These are phyloP conservation scores for Pelmatolapia mariae DNA, from an alignment of 2,113 vertebrate genomes.

Conservation along the genomic window DNA sequence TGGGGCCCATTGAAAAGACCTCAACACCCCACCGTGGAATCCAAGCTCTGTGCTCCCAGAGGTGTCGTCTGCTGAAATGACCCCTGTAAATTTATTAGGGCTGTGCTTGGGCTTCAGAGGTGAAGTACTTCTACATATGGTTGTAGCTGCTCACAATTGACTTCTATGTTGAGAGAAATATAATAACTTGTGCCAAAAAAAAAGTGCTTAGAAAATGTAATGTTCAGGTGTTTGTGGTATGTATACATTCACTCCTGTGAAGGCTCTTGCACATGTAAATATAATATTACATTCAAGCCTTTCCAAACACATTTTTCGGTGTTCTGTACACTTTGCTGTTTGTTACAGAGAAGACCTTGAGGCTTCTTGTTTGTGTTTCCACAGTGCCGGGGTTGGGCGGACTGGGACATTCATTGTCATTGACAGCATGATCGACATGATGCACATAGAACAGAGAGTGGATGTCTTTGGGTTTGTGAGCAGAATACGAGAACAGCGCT, in stretches of 20 bases:
- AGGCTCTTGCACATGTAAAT: not conserved
- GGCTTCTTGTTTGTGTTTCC: conserved; percentile 8
- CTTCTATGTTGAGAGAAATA: not conserved
- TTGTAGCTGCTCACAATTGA: not conserved
- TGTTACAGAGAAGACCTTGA: conserved; percentile 11
- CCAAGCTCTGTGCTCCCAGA: conserved; percentile 34
- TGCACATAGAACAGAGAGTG: conserved; percentile 83
- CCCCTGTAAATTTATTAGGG: conserved; percentile 60
- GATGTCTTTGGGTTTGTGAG: conserved; percentile 92
- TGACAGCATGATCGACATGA: conserved; percentile 97
- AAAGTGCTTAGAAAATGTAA: not conserved
- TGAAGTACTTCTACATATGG: conserved; percentile 51
- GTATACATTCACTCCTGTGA: not conserved
- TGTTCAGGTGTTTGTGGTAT: not conserved
- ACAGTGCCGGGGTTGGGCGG: conserved; percentile 90
- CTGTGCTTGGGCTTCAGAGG: conserved; percentile 23
- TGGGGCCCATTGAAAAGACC: conserved; percentile 25
- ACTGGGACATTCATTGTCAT: conserved; percentile 98
- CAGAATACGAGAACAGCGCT: conserved; percentile 92
- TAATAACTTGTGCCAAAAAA: not conserved
- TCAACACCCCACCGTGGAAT: conserved; percentile 40
- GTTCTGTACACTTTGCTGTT: not conserved
- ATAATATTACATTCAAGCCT: not conserved
- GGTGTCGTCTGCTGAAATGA: conserved; percentile 49
- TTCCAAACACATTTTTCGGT: not conserved